These are phyloP conservation scores for Alethe diademata DNA, from an alignment of 2,113 vertebrate genomes.

Conservation along the genomic window DNA sequence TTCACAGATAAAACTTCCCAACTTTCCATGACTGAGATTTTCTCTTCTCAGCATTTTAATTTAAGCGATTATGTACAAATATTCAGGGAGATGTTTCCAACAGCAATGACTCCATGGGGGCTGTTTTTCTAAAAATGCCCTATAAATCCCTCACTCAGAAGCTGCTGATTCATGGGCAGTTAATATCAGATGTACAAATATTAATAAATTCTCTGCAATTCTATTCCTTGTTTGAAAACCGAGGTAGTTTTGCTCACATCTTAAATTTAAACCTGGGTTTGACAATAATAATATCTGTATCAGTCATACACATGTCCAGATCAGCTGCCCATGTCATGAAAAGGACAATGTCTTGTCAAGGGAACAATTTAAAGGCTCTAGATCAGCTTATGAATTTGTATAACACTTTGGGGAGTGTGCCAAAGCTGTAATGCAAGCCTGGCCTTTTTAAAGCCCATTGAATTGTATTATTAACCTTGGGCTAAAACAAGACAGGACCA, in stretches of 20 bases:
- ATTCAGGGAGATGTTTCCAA: neutral
- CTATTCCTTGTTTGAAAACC: neutral
- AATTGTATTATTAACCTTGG: constrained; percentile 60
- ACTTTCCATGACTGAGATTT: neutral
- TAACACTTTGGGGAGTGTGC: neutral
- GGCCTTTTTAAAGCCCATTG: constrained; percentile 9
- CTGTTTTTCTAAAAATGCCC: neutral
- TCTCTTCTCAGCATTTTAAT: neutral
- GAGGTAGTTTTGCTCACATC: neutral
- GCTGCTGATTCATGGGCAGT: neutral
- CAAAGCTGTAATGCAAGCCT: constrained; percentile 5
- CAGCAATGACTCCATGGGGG: neutral
- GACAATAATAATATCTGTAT: neutral
- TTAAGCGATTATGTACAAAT: neutral
- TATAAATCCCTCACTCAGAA: neutral
- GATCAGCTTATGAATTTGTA: neutral
- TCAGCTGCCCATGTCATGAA: neutral
- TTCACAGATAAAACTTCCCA: neutral
- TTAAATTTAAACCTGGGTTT: neutral
- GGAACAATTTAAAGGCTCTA: neutral
- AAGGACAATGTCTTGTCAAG: neutral
- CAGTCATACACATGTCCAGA: neutral
- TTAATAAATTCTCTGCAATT: neutral
- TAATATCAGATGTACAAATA: neutral
- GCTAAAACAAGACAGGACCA: neutral